Conservation (phyloP, 1,140 invertebrate genomes). For the Zaprionus tsacasi region DNA sequence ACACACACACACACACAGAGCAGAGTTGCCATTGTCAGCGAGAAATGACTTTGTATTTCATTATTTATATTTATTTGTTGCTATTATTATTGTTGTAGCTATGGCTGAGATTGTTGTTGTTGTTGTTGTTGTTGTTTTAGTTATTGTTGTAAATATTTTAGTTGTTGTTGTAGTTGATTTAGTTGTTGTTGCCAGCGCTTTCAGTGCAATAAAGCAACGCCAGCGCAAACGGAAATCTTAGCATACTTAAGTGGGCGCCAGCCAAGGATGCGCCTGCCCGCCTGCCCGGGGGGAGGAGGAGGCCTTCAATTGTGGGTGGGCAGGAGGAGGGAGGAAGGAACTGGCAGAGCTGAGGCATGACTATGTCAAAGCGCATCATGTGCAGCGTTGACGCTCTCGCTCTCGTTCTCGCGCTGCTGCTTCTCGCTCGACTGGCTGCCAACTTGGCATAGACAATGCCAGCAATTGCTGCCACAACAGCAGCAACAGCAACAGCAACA, state of each 20-base stretch:
- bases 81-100: constrained; percentile 33
- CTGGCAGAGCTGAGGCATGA: not conserved
- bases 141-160: too few species aligned
- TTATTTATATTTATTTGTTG: constrained; percentile 79
- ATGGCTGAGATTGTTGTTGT: not conserved
- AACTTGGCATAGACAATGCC: constrained; percentile 50
- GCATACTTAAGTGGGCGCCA: constrained; percentile 68
- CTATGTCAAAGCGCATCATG: constrained; percentile 32
- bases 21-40: constrained; percentile 60
- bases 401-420: too few species aligned
- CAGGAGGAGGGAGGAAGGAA: not conserved
- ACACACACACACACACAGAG: constrained; percentile 1
- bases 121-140: constrained; percentile 34
- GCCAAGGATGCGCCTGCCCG: constrained; percentile 35
- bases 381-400: constrained; percentile 33
- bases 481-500: constrained; percentile 18
- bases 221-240: constrained; percentile 71
- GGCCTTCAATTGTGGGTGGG: constrained; percentile 18
- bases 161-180: constrained; percentile 13
- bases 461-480: constrained; percentile 38
- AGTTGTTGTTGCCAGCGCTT: constrained; percentile 22
- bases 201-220: constrained; percentile 56
- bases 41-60: constrained; percentile 74
- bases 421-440: constrained; percentile 40
- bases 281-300: not conserved